Percentiles rank a stretch among this genome's conserved stretches.
Conservation (phyloP, 2,113 vertebrate species). For the Etheostoma cragini region DNA sequence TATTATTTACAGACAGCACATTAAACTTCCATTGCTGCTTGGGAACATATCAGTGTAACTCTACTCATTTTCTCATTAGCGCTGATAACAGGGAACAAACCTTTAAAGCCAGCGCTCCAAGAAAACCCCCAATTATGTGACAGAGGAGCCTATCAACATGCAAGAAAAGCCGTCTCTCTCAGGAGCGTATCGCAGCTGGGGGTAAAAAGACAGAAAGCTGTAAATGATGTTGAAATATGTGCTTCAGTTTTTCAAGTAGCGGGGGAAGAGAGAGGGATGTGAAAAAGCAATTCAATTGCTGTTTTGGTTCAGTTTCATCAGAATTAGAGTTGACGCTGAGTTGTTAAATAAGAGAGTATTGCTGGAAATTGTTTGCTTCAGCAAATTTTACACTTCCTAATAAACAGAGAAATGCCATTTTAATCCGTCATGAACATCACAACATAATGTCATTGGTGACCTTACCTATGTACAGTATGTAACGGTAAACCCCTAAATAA, state of each 20-base stretch:
- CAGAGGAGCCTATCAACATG: slow-evolving; percentile 65
- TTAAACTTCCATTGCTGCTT: slow-evolving; percentile 50
- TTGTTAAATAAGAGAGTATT: slow-evolving; percentile 47
- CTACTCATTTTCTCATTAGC: slow-evolving; percentile 77
- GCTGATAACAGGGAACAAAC: slow-evolving; percentile 73
- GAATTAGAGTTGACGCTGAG: slow-evolving; percentile 51
- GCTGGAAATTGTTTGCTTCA: slow-evolving; percentile 38
- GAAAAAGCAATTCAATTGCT: slow-evolving; percentile 48
- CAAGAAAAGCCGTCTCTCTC: slow-evolving; percentile 29
- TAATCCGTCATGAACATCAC: slow-evolving; percentile 13
- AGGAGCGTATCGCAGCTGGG: slow-evolving; percentile 60
- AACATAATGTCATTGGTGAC: not conserved
- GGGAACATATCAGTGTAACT: slow-evolving; percentile 43
- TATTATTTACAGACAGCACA: slow-evolving; percentile 67
- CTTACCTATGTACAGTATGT: not conserved
- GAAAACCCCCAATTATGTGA: slow-evolving; percentile 75
- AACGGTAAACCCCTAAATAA: slow-evolving; percentile 22
- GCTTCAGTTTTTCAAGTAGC: slow-evolving; percentile 47
- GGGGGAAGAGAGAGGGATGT: slow-evolving; percentile 7
- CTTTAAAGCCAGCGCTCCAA: slow-evolving; percentile 61
- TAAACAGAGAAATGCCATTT: slow-evolving; percentile 9
- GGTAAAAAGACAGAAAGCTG: slow-evolving; percentile 50
- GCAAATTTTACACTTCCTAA: slow-evolving; percentile 12
- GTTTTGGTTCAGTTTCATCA: slow-evolving; percentile 55
- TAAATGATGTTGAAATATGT: slow-evolving; percentile 51